Conservation (phyloP, 2,113 vertebrate species). For the Albula goreensis region DNA sequence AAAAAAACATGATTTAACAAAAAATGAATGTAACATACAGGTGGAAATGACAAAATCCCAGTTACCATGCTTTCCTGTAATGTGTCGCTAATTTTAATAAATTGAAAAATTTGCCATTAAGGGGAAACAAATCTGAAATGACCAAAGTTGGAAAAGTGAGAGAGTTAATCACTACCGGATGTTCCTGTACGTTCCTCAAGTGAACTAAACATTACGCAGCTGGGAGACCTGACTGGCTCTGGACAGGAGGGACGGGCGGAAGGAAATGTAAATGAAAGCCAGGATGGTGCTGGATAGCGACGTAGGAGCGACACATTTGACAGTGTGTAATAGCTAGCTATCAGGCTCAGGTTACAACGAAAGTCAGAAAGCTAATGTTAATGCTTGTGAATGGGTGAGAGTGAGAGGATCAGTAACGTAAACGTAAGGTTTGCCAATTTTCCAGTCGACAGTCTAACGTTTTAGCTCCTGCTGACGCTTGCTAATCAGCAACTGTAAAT, state of each 20-base stretch:
- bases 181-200: neutral
- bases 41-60: too few species aligned
- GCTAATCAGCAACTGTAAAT: neutral
- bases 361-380: neutral
- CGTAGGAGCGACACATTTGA: slow-evolving; percentile 26
- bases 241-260: slow-evolving; percentile 1
- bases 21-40: too few species aligned
- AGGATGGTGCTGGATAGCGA: slow-evolving; percentile 21
- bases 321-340: slow-evolving; percentile 5
- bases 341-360: neutral
- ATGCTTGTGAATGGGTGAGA: neutral
- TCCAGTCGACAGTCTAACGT: neutral
- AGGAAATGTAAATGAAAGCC: slow-evolving; percentile 16
- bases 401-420: neutral
- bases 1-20: too few species aligned
- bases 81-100: neutral
- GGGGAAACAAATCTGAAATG: neutral
- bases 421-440: neutral
- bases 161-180: neutral
- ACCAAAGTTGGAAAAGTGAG: neutral
- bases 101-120: neutral
- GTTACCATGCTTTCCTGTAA: neutral
- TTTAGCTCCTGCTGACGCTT: neutral
- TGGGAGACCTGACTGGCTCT: slow-evolving; percentile 16
- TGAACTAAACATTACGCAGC: neutral